Percentiles rank a stretch among this genome's conserved stretches.
Conservation (phyloP, 2,888 invertebrate genomes). For the Cheiracanthium punctorium region DNA sequence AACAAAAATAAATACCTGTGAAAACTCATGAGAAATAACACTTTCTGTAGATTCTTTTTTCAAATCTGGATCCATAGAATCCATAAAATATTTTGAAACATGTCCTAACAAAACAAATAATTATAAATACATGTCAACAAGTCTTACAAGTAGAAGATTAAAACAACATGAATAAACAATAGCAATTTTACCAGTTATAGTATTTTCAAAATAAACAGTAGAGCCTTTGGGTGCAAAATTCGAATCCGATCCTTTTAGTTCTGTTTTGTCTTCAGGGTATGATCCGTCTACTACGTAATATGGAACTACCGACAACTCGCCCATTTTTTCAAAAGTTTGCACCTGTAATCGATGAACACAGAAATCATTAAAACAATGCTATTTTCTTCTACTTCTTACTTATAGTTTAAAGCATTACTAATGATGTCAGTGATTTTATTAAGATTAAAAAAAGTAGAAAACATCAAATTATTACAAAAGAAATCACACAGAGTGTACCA, state of each 20-base stretch:
- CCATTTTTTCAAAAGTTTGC: conserved; percentile 36
- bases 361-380: neutral
- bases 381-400: no score
- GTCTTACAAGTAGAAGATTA: neutral
- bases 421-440: no score
- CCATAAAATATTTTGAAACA: conserved; percentile 41
- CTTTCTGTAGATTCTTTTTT: neutral
- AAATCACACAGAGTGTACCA: no score
- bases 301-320: conserved; percentile 27
- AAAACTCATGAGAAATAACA: conserved; percentile 33
- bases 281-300: conserved; percentile 36
- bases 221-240: conserved; percentile 37
- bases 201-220: conserved; percentile 50
- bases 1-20: conserved; percentile 25
- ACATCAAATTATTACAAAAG: no score
- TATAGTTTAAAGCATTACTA: no score
- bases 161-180: neutral
- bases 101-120: conserved; percentile 22
- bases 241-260: conserved; percentile 35
- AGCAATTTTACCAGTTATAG: conserved; percentile 42
- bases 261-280: conserved; percentile 37
- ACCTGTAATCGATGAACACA: no score
- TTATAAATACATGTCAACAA: neutral
- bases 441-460: no score
- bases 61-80: conserved; percentile 28